phyloP scores from a whole-genome alignment of 2,888 invertebrate genomes.

The Blera fallax region DNA sequence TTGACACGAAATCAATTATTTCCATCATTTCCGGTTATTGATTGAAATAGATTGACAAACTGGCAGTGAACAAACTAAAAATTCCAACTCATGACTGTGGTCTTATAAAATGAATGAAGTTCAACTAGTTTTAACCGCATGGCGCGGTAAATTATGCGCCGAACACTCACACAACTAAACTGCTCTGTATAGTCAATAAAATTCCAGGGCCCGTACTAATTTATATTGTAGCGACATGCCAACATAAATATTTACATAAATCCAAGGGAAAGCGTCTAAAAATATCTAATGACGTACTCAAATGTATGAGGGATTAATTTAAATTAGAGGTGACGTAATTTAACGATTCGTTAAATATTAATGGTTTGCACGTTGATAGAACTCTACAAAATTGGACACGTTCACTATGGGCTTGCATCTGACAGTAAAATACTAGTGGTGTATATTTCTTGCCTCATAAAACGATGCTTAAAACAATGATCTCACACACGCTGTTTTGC shows the following conservation, averaged over 20 bases:
- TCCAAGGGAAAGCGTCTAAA: constrained; percentile 50
- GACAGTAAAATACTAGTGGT: background rate
- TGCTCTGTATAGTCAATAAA: background rate
- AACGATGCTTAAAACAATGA: too few species aligned
- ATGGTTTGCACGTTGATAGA: background rate
- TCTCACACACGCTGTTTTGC: too few species aligned
- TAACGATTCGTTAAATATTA: constrained; percentile 43
- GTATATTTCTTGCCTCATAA: background rate
- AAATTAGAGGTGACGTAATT: constrained; percentile 62
- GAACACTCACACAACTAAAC: background rate
- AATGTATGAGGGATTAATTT: constrained; percentile 24
- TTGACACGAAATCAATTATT: background rate
- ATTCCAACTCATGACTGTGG: background rate
- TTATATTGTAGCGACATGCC: background rate
- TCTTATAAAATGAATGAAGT: background rate
- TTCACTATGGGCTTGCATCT: constrained; percentile 15
- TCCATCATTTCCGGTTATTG: too few species aligned
- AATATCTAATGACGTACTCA: constrained; percentile 65
- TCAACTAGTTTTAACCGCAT: background rate
- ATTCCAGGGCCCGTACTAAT: constrained; percentile 3
- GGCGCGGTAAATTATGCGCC: background rate
- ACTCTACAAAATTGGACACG: constrained; percentile 16
- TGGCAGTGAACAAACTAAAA: background rate
- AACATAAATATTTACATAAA: constrained; percentile 60
- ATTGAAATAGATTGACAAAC: background rate